Evolutionary conservation across 2,888 invertebrate species (phyloP), one percentile per base, ranked within the genome.

Genomic region (Campoplex nolae): DNA sequence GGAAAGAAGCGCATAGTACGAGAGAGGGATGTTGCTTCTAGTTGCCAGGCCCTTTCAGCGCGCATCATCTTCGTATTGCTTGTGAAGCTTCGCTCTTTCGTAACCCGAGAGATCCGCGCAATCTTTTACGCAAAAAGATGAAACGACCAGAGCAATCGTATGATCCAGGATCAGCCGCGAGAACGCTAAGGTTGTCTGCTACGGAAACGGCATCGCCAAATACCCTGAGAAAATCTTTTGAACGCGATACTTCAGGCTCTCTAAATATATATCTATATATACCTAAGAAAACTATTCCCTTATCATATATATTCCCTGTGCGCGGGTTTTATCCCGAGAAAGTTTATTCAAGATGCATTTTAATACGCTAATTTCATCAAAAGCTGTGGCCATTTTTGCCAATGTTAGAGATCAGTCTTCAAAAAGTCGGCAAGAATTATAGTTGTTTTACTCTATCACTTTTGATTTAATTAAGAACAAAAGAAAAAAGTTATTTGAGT

Each of bases 111-210:
- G 54, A 80, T 73, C 35, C 38, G 16, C 23, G 65, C 65, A 28
- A 48, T 79, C 42, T 48, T 42, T 56, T 65, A 70, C 79, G 62
- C 70, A 62, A 79, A 74, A 75, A 42, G 67, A 68, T 67, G 70
- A 70, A 75, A 58, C 83, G 32, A 62, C 54, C 65, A 51, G 35
- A 51, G 67, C 83, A 77, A 67, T 83, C 56, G 80, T 73, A 83
- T 83, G 76, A 80, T 83, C 83, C 76, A 2, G 86, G 86, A 80
- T 86, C 42, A 86, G 75, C 58, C 67, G 35, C 18, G 48, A 76
- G 73, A 56, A 51, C 45, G 51, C 56, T 38, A 38, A 16, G 45
- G 28, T 65, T 38, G 35, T 81, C 73, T 74, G 16, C 51, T 51
- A 54, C 32, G 48, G 74, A 81, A 74, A 65, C 51, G 65, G 51